phyloP scores from a whole-genome alignment of 2,113 vertebrate genomes.

The Ornithorhynchus anatinus region DNA sequence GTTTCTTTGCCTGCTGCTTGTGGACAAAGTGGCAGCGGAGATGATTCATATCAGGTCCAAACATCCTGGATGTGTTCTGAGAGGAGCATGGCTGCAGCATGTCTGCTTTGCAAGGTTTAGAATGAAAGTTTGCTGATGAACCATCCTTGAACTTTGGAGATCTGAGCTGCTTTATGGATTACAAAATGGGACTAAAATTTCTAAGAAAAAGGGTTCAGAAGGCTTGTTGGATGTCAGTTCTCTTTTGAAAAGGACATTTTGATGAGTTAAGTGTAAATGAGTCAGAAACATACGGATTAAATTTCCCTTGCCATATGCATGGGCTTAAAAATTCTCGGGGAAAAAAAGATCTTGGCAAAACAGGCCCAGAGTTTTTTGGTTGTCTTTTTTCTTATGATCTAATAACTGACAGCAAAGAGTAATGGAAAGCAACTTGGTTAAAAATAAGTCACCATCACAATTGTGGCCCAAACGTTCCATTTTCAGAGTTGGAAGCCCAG shows the following conservation, averaged over 20 bases:
- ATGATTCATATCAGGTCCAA: background rate
- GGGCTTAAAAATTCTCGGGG: constrained; percentile 41
- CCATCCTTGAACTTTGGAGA: constrained; percentile 11
- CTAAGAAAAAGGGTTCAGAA: background rate
- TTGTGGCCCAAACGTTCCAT: too few species aligned
- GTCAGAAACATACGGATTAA: too few species aligned
- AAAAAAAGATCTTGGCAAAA: background rate
- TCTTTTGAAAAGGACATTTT: constrained; percentile 26
- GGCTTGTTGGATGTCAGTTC: background rate
- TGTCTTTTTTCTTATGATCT: constrained; percentile 7
- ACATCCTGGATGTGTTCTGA: constrained; percentile 4
- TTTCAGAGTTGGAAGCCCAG: too few species aligned
- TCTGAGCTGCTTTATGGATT: too few species aligned
- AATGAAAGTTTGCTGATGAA: constrained; percentile 16
- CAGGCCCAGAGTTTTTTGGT: constrained; percentile 38
- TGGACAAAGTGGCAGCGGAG: background rate
- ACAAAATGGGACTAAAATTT: constrained; percentile 13
- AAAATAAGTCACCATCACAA: too few species aligned
- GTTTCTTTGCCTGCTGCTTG: background rate
- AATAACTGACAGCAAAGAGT: constrained; percentile 29
- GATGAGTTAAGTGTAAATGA: too few species aligned
- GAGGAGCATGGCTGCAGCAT: background rate
- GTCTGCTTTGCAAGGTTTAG: constrained; percentile 23
- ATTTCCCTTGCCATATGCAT: constrained; percentile 44
- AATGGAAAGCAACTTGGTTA: background rate